A percentile compares a stretch with the other conserved stretches of the same genome.
Conservation (phyloP, 2,797 vertebrate genomes). For the Notolepis coatsorum region DNA sequence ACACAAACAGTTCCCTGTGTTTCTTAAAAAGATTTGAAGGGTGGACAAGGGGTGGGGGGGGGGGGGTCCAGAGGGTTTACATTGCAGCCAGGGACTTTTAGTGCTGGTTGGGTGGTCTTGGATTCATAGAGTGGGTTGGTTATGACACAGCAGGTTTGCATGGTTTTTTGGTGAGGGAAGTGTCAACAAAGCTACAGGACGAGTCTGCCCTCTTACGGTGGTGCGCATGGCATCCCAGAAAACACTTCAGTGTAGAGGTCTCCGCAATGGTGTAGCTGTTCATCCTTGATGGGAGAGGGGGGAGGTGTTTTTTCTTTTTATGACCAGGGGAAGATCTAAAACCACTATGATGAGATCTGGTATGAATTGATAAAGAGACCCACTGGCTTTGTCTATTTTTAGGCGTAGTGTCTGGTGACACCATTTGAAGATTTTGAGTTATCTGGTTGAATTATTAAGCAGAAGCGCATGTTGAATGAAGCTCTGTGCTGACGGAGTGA, state of each 20-base stretch:
- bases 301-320: conserved; percentile 13
- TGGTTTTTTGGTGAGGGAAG: conserved; percentile 62
- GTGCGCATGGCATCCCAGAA: conserved; percentile 1
- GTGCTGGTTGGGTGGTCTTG: conserved; percentile 83
- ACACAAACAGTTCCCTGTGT: conserved; percentile 63
- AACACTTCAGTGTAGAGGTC: conserved; percentile 23
- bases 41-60: conserved; percentile 56
- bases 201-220: conserved; percentile 87
- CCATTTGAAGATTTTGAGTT: neutral
- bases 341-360: neutral
- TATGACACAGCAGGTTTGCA: conserved; percentile 76
- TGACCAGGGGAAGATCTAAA: neutral
- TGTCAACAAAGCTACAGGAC: conserved; percentile 66
- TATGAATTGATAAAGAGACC: no score
- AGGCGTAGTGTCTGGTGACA: neutral
- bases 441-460: neutral
- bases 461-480: neutral
- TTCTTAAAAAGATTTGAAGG: conserved; percentile 62
- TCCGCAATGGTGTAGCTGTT: neutral
- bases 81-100: conserved; percentile 52
- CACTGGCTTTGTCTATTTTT: no score
- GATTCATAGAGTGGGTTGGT: conserved; percentile 51
- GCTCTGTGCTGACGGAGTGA: conserved; percentile 9
- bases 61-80: conserved; percentile 68
- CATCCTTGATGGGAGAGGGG: conserved; percentile 13